Percentiles rank a stretch among this genome's conserved stretches.
Evolutionary conservation across 2,113 vertebrate species (phyloP).

Genomic region (Rhizomys pruinosus): DNA sequence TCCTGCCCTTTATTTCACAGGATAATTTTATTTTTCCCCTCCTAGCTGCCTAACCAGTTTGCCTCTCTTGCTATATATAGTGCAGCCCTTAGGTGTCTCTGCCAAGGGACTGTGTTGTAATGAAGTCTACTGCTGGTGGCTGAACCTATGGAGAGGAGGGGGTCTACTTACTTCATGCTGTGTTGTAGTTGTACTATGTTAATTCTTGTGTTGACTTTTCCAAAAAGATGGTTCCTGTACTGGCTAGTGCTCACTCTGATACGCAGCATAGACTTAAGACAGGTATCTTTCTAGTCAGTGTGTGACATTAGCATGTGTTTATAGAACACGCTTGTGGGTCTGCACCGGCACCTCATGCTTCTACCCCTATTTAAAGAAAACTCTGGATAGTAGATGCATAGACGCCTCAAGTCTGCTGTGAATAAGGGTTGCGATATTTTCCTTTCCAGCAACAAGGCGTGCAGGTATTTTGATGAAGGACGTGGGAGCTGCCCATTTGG

Average conservation of each 20-base stretch:
- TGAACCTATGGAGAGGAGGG: neutral
- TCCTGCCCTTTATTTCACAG: conserved; percentile 57
- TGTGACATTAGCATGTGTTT: neutral
- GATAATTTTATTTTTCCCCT: neutral
- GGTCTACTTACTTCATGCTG: neutral
- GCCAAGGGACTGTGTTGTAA: neutral
- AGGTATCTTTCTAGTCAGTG: neutral
- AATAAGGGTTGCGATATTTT: conserved; percentile 84
- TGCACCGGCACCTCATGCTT: neutral
- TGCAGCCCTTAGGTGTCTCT: neutral
- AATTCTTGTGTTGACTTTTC: conserved; percentile 32
- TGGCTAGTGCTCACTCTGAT: neutral
- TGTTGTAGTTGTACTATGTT: neutral
- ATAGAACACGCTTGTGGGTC: neutral
- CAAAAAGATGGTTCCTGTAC: neutral
- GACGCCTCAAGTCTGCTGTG: conserved; percentile 69
- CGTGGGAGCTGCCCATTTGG: conserved; percentile 97
- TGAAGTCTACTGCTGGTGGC: neutral
- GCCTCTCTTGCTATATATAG: neutral
- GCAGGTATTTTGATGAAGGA: conserved; percentile 98
- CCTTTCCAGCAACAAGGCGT: conserved; percentile 94
- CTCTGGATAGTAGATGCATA: neutral
- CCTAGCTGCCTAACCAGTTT: neutral
- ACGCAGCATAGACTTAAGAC: neutral
- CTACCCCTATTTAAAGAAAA: conserved; percentile 24